Conservation (phyloP, 2,888 invertebrate species). For the Gymnoscelis rufifasciata region DNA sequence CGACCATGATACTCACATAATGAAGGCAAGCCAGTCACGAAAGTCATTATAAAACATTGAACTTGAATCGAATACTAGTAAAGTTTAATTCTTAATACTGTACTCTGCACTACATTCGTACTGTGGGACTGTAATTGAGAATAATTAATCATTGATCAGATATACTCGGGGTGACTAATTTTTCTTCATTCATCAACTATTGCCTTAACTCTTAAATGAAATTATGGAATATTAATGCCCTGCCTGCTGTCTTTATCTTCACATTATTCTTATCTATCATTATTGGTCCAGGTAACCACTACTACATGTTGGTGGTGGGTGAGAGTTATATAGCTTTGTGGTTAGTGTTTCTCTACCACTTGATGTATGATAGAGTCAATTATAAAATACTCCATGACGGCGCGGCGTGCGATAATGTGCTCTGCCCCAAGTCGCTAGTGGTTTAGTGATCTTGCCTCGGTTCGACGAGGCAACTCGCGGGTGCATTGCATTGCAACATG, state of each 20-base stretch:
- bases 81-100: background rate
- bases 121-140: constrained; percentile 10
- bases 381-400: too few relatives aligned
- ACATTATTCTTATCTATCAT: too few relatives aligned
- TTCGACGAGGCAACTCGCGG: constrained; percentile 53
- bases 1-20: constrained; percentile 6
- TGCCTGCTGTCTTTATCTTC: too few relatives aligned
- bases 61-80: constrained; percentile 5
- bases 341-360: too few relatives aligned
- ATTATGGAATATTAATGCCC: too few relatives aligned
- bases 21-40: constrained; percentile 9
- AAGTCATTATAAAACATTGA: constrained; percentile 11
- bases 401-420: too few relatives aligned
- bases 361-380: too few relatives aligned
- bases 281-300: too few relatives aligned
- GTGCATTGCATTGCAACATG: constrained; percentile 74
- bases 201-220: background rate
- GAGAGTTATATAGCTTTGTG: too few relatives aligned
- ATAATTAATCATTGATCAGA: constrained; percentile 9
- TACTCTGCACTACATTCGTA: background rate
- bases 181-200: constrained; percentile 15
- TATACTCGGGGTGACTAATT: constrained; percentile 9
- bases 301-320: too few relatives aligned
- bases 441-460: constrained; percentile 40
- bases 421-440: constrained; percentile 30